Base-by-base conservation (phyloP, 2,113 vertebrate species). In the Microcebus murinus region DNA sequence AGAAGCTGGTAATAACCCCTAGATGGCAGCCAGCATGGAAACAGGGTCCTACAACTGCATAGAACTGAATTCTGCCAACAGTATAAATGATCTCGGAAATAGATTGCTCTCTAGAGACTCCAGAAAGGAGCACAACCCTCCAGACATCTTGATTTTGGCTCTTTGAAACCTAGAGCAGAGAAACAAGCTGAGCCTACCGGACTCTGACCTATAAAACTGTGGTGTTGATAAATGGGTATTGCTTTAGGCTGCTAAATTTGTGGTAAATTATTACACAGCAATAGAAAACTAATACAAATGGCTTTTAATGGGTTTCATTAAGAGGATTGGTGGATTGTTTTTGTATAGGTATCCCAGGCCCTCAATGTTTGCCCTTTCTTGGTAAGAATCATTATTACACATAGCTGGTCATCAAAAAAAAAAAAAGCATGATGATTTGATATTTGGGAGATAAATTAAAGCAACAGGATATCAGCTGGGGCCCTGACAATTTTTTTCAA, bases 221-320 rank as follows among this genome's bases (percentile, higher is more conserved):
- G 23, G 29, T 87, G 27, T 23, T 92, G 12, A 83, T 39, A 68
- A 50, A 34, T 34, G 63, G 10, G 17, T 59, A 6, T 39, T 57
- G 14, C 48, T 92, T 70, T 61, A 71, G 34, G 42, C 65, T 77
- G 15, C 12, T 77, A 39, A 71, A n/a, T 79, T 20, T 74, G 17
- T 55, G 15, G 34, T 48, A 10, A 86, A 70, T 42, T 31, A 21
- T 45, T 48, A 68, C 1, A 39, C 21, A 68, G 39, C 8, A 8
- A 61, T 34, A 25, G 10, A 90, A 68, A 96, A 27, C 4, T 31
- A 59, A 82, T n/a, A n/a, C 14, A 84, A 63, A 31, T 34, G 50
- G 4, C 20, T 95, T 70, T 73, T 48, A 82, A 23, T 55, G 68
- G 14, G 21, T 92, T 89, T 81, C 90, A 65, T 50, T 67, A 79